phyloP scores from a whole-genome alignment of 2,113 vertebrate genomes.

The Columba janthina region DNA sequence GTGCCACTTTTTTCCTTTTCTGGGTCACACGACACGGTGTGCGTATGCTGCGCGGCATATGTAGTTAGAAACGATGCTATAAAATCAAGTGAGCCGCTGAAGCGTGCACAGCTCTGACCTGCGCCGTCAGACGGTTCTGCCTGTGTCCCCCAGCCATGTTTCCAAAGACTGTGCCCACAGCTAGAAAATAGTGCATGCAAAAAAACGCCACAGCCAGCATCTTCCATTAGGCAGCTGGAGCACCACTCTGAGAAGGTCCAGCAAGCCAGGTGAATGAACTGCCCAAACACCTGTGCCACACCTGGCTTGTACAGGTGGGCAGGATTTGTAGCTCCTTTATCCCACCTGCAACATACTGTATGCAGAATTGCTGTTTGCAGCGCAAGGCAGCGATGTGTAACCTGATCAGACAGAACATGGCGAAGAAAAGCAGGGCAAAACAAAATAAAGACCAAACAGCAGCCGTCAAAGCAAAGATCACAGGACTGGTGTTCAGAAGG shows the following conservation, averaged over 20 bases:
- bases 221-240: background rate
- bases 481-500: background rate
- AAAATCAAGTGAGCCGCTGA: background rate
- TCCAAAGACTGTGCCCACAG: background rate
- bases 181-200: background rate
- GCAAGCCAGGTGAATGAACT: background rate
- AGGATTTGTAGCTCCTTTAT: background rate
- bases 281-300: background rate
- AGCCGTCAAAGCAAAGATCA: background rate
- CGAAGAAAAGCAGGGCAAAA: background rate
- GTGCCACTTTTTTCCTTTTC: background rate
- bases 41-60: background rate
- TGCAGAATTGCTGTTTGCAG: background rate
- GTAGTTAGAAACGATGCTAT: background rate
- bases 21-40: background rate
- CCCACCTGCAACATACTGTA: background rate
- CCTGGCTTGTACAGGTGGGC: background rate
- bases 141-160: background rate
- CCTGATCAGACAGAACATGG: background rate
- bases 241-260: background rate
- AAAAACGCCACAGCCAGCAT: background rate
- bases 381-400: background rate
- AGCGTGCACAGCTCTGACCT: background rate
- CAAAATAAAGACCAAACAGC: background rate
- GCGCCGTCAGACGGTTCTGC: background rate